These are phyloP conservation scores for Dryobates pubescens DNA, from an alignment of 2,797 vertebrate genomes.

Conservation along the genomic window DNA sequence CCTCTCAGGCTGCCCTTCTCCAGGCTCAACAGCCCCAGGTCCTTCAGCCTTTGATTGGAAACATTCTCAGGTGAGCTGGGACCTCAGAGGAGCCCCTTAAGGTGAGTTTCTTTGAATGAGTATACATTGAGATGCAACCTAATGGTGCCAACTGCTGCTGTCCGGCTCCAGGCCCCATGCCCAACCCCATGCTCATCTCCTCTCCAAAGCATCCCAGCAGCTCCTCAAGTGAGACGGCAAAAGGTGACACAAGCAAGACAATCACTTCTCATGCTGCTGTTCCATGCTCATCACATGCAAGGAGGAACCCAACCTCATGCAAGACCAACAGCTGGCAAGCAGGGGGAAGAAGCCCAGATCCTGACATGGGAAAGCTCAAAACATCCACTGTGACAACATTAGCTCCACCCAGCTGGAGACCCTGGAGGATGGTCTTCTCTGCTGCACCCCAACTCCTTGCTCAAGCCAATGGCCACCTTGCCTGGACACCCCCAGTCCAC, in stretches of 20 bases:
- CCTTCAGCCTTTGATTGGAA: neutral
- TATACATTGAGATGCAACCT: fast-evolving
- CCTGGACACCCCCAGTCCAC: neutral
- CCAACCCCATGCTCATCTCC: neutral
- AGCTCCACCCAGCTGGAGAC: neutral
- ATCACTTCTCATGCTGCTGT: neutral
- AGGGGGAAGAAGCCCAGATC: neutral
- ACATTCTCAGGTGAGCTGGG: no score
- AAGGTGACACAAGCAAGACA: neutral
- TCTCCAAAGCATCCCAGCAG: neutral
- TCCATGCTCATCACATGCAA: neutral
- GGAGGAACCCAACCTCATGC: neutral
- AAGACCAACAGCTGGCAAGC: neutral
- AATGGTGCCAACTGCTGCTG: fast-evolving
- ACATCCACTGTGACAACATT: constrained; percentile 37
- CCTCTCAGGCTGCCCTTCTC: no score
- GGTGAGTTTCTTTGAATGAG: neutral
- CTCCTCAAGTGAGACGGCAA: neutral
- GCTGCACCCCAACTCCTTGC: neutral
- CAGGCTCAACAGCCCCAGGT: no score
- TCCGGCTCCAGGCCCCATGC: neutral
- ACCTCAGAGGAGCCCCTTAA: neutral
- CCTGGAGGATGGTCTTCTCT: neutral
- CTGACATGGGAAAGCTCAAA: neutral
- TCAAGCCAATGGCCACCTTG: no score